Percentiles rank a stretch among this genome's conserved stretches.
Conservation (phyloP, 2,888 invertebrate species). For the Nomada goodeniana region DNA sequence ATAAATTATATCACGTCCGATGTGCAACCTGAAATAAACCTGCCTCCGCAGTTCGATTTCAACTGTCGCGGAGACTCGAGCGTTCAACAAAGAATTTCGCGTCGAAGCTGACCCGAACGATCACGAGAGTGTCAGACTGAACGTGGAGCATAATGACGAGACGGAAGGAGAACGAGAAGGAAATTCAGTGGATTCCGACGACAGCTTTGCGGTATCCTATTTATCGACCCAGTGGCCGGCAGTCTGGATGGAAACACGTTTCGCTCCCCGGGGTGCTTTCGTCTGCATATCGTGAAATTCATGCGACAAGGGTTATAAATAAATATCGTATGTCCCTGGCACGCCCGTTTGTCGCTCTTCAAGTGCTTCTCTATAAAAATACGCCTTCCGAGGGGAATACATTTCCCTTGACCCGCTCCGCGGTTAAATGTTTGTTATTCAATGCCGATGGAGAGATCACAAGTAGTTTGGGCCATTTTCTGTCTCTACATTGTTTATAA, state of each 20-base stretch:
- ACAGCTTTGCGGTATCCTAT: conserved; percentile 45
- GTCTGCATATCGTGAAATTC: conserved; percentile 69
- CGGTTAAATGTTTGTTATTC: conserved; percentile 41
- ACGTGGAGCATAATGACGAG: conserved; percentile 17
- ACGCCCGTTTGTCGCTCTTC: conserved; percentile 63
- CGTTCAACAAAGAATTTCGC: not conserved
- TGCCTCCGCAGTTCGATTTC: not conserved
- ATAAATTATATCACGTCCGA: too few relatives aligned
- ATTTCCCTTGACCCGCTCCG: conserved; percentile 43
- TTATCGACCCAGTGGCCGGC: conserved; percentile 50
- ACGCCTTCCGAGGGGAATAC: conserved; percentile 56
- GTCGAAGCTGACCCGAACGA: not conserved
- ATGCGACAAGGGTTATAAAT: conserved; percentile 72
- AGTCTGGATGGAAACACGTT: conserved; percentile 51
- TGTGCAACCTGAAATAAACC: too few relatives aligned
- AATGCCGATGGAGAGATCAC: conserved; percentile 35
- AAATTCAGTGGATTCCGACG: conserved; percentile 20
- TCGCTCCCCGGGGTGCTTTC: conserved; percentile 55
- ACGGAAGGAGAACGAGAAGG: not conserved
- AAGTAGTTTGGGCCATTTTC: conserved; percentile 11
- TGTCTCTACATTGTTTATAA: conserved; percentile 4
- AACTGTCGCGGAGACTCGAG: not conserved
- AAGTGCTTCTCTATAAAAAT: conserved; percentile 67
- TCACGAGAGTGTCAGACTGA: too few relatives aligned
- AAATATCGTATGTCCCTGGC: conserved; percentile 64